Base-by-base conservation (phyloP, 2,113 vertebrate species). In the Cyprinodon brontotheroides region DNA sequence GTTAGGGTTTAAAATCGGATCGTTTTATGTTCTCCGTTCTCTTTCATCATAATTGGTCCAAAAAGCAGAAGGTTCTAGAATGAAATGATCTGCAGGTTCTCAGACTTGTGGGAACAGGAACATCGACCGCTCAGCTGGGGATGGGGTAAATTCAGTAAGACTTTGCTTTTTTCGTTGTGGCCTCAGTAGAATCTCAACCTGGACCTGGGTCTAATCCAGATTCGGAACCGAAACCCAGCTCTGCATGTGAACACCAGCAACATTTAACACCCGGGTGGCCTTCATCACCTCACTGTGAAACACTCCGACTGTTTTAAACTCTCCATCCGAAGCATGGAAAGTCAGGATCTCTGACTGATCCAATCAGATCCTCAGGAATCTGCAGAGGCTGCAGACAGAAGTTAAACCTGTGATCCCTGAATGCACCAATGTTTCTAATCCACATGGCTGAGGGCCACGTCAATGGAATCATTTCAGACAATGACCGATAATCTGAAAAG, bases 181-280 rank as follows among this genome's bases (percentile, higher is more conserved):
- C 9, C 43, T 45, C 43, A 45, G 2, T 45, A 17, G 48, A 6
- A 10, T 11, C 43, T 45, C 9, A 57, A 43, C n/a, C 41, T 14
- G 36, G 45, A 53, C 59, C 29, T 15, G 8, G 14, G 15, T 2
- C 68, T 4, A 22, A 43, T 2, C 57, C 53, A 38, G 3, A 40
- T 20, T 20, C 36, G 22, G 40, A 43, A n/a, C 17, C 6, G 47
- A 10, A 69, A 37, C 57, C 15, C 11, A 11, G 43, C 6, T 45
- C n/a, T 7, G 6, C 8, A n/a, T 22, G 5, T 9, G 17, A 7
- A n/a, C 22, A 66, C 72, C 80, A 75, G 80, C 75, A 59, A 11
- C 9, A 45, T 50, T 68, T 13, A 45, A 80, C 77, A 83, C 86
- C 87, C 11, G 63, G 68, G 82, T 37, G 72, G 85, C 83, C 86